Evolutionary conservation across 2,888 invertebrate genomes (phyloP).

Genomic region (Minunthozetes semirufus): DNA sequence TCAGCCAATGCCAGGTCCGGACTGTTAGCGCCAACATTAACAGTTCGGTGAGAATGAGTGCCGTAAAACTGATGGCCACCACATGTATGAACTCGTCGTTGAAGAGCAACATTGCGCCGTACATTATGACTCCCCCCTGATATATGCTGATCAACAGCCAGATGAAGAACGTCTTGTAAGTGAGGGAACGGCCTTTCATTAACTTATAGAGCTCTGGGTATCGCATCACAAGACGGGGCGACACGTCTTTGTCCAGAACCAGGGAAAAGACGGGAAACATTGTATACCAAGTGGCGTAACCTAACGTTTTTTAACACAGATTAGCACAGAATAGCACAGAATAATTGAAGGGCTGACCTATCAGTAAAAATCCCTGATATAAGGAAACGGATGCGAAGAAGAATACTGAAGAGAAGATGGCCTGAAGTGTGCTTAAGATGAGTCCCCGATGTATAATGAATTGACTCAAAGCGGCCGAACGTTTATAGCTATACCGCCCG

Average conservation of each 20-base stretch:
- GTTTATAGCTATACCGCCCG: slow-evolving; percentile 82
- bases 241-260: slow-evolving; percentile 94
- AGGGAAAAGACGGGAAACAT: slow-evolving; percentile 97
- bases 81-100: slow-evolving; percentile 98
- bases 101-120: slow-evolving; percentile 90
- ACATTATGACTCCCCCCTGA: slow-evolving; percentile 99
- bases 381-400: slow-evolving; percentile 95
- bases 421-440: slow-evolving; percentile 97
- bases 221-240: slow-evolving; percentile 79
- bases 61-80: slow-evolving; percentile 95
- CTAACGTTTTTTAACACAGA: slow-evolving; percentile 48
- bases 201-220: slow-evolving; percentile 98
- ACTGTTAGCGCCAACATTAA: slow-evolving; percentile 97
- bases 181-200: slow-evolving; percentile 84
- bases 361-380: slow-evolving; percentile 98
- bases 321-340: too few species aligned
- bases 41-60: slow-evolving; percentile 90
- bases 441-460: slow-evolving; percentile 98
- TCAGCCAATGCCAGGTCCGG: slow-evolving; percentile 92
- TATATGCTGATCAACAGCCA: slow-evolving; percentile 99
- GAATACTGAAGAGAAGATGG: slow-evolving; percentile 97
- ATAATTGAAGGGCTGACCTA: slow-evolving; percentile 76
- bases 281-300: slow-evolving; percentile 96
- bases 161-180: slow-evolving; percentile 97
- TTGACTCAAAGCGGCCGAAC: slow-evolving; percentile 93